A percentile compares a stretch with the other conserved stretches of the same genome.
Conservation (phyloP, 2,797 vertebrate genomes). For the Spatula clypeata region DNA sequence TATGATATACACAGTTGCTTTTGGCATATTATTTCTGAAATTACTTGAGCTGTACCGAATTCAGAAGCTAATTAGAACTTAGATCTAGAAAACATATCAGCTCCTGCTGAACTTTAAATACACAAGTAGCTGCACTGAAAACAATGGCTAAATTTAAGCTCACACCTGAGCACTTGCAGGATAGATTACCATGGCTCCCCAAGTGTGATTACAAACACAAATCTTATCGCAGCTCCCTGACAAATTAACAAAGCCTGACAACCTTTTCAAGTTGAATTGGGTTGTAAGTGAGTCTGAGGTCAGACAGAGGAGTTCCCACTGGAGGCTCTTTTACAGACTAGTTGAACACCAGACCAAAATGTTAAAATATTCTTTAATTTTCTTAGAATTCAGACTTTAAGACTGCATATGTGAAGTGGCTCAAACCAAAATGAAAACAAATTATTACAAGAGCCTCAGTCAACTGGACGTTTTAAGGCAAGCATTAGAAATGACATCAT, state of each 20-base stretch:
- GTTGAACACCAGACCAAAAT: fast-evolving
- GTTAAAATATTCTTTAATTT: background rate
- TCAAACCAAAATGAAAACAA: background rate
- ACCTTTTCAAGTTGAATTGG: background rate
- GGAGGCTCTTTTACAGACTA: background rate
- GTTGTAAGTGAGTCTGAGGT: background rate
- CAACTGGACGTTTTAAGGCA: background rate
- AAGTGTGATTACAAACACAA: conserved; percentile 7
- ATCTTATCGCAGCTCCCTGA: background rate
- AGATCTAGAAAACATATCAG: background rate
- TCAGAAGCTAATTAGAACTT: background rate
- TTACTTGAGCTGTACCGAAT: background rate
- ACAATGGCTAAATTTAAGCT: background rate
- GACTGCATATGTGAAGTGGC: background rate
- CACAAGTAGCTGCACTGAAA: background rate
- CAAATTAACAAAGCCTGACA: conserved; percentile 6
- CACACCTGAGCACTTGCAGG: background rate
- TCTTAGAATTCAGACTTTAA: background rate
- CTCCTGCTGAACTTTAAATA: background rate
- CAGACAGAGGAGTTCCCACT: background rate
- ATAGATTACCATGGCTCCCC: background rate
- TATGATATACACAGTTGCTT: background rate
- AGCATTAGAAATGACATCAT: conserved; percentile 6
- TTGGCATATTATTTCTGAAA: background rate
- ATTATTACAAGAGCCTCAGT: background rate